phyloP scores from a whole-genome alignment of 2,113 vertebrate species.

The Struthidea cinerea region DNA sequence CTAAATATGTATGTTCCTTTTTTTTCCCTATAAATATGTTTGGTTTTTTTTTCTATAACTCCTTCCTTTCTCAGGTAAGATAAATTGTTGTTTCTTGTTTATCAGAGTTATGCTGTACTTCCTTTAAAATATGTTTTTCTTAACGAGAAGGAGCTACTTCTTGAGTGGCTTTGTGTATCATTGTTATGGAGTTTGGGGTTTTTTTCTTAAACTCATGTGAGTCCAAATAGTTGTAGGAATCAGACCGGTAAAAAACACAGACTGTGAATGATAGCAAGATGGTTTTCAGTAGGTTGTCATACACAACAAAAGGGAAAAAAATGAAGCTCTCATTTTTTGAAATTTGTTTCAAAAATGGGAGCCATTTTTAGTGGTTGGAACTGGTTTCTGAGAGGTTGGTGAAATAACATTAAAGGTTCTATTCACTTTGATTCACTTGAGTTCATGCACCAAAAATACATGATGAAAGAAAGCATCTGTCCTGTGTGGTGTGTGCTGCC shows the following conservation, averaged over 20 bases:
- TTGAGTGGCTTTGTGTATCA: neutral
- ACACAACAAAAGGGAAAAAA: neutral
- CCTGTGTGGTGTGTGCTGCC: neutral
- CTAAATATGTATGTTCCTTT: neutral
- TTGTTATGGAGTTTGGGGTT: neutral
- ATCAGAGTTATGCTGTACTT: neutral
- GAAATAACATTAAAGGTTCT: neutral
- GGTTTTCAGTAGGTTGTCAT: neutral
- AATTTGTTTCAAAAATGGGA: neutral
- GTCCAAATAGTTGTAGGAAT: neutral
- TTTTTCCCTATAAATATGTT: neutral
- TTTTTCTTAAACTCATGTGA: neutral
- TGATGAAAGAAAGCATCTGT: neutral
- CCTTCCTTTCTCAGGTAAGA: conserved; percentile 24
- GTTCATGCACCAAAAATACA: neutral
- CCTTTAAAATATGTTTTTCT: neutral
- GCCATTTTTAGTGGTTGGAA: neutral
- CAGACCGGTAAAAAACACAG: neutral
- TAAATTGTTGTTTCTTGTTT: neutral
- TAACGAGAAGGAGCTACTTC: neutral
- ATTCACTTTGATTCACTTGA: neutral
- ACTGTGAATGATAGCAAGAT: neutral
- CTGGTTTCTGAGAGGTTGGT: neutral
- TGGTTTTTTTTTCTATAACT: neutral
- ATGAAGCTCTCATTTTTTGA: neutral